Conservation (phyloP, 2,888 invertebrate species). For the Archips xylosteana region DNA sequence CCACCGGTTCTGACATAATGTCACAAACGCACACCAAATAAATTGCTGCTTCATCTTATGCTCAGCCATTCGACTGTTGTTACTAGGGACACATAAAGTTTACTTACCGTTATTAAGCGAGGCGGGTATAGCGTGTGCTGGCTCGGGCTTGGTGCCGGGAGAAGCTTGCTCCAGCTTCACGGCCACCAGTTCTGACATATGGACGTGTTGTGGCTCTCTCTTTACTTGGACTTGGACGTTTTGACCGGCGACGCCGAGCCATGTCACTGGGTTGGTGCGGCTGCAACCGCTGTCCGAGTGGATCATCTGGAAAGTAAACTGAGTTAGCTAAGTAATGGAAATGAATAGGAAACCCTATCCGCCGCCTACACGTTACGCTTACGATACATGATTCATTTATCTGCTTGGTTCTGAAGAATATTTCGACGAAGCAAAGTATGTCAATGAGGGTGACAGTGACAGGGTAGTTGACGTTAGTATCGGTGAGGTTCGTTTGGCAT, state of each 20-base stretch:
- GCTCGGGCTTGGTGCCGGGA: conserved; percentile 86
- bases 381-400: too few species aligned
- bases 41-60: neutral
- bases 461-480: too few species aligned
- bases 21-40: too few species aligned
- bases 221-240: conserved; percentile 87
- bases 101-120: conserved; percentile 77
- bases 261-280: conserved; percentile 89
- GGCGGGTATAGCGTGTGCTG: conserved; percentile 71
- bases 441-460: too few species aligned
- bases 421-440: too few species aligned
- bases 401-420: too few species aligned
- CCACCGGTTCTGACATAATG: too few species aligned
- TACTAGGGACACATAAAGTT: conserved; percentile 18
- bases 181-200: conserved; percentile 86
- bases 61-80: neutral
- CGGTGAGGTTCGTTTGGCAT: too few species aligned
- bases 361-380: too few species aligned
- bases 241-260: conserved; percentile 81
- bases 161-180: conserved; percentile 89
- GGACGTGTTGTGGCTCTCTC: conserved; percentile 86
- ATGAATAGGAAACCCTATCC: neutral
- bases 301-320: conserved; percentile 61
- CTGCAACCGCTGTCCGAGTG: conserved; percentile 88
- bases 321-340: neutral